These are phyloP conservation scores for Meiosimyza decipiens DNA, from an alignment of 2,888 invertebrate species.

Conservation along the genomic window DNA sequence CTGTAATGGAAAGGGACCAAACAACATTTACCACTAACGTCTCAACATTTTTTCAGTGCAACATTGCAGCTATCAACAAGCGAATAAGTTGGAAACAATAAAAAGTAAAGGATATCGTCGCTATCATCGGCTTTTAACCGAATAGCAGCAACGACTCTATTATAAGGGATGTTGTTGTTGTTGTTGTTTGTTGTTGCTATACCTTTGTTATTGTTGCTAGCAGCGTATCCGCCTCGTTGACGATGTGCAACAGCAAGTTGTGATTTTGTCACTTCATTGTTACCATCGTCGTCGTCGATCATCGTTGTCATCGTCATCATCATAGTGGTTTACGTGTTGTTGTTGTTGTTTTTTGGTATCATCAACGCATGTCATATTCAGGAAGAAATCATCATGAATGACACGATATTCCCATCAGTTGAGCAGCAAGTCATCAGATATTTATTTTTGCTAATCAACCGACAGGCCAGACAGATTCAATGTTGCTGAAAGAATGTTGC, in stretches of 20 bases:
- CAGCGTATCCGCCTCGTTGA: constrained; percentile 34
- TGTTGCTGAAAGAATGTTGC: no score
- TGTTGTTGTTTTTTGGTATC: constrained; percentile 18
- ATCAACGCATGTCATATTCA: constrained; percentile 33
- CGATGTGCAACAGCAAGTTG: constrained; percentile 35
- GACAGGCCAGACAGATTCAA: no score
- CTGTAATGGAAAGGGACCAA: constrained; percentile 37
- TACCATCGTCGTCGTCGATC: constrained; percentile 26
- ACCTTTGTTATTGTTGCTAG: constrained; percentile 19
- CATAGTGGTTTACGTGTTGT: constrained; percentile 20
- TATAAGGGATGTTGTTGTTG: constrained; percentile 29
- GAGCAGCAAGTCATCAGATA: constrained; percentile 42
- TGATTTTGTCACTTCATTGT: constrained; percentile 33
- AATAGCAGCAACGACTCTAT: constrained; percentile 16
- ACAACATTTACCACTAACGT: constrained; percentile 24
- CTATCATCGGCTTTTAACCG: not conserved
- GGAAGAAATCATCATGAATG: constrained; percentile 45
- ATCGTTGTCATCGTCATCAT: constrained; percentile 15
- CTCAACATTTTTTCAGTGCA: constrained; percentile 40
- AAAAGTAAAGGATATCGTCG: not conserved
- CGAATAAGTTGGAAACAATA: constrained; percentile 26
- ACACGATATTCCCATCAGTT: constrained; percentile 45
- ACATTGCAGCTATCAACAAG: constrained; percentile 39
- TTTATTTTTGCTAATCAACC: not conserved
- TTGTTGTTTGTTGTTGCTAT: constrained; percentile 20